A percentile compares a stretch with the other conserved stretches of the same genome.
Conservation (phyloP, 2,888 invertebrate species). For the Lepetodrilus schrolli region DNA sequence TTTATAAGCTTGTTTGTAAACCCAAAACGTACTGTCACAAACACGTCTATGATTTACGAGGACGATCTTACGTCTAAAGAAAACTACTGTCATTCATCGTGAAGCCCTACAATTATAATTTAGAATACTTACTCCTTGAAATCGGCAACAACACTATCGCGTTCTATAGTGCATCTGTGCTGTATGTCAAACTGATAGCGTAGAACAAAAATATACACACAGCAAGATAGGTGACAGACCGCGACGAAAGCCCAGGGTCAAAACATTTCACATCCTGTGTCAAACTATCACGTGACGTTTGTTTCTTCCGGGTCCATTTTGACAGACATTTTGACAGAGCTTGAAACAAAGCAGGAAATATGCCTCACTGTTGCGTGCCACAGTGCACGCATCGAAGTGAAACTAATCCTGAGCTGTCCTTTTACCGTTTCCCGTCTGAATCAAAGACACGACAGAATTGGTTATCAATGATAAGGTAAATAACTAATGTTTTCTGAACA, state of each 20-base stretch:
- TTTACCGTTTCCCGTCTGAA: conserved; percentile 2
- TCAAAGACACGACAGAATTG: neutral
- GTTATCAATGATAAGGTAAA: conserved; percentile 7
- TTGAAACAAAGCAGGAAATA: neutral
- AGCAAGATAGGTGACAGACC: neutral
- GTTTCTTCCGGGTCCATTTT: conserved; percentile 13
- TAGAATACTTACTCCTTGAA: neutral
- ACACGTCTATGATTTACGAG: no score
- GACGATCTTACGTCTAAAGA: neutral
- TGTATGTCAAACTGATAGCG: no score
- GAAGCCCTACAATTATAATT: neutral
- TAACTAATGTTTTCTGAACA: no score
- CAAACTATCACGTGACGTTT: conserved; percentile 4
- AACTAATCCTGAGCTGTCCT: neutral
- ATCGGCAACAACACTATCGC: neutral
- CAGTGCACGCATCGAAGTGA: conserved; percentile 5
- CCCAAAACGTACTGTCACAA: no score
- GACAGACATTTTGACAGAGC: neutral
- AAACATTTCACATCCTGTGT: neutral
- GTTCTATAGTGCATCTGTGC: no score
- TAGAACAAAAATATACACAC: no score
- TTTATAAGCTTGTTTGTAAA: no score
- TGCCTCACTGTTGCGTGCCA: conserved; percentile 16
- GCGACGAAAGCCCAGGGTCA: neutral
- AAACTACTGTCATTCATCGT: neutral